These are phyloP conservation scores for Drosophila antonietae DNA, from an alignment of 2,888 invertebrate genomes.

Conservation along the genomic window DNA sequence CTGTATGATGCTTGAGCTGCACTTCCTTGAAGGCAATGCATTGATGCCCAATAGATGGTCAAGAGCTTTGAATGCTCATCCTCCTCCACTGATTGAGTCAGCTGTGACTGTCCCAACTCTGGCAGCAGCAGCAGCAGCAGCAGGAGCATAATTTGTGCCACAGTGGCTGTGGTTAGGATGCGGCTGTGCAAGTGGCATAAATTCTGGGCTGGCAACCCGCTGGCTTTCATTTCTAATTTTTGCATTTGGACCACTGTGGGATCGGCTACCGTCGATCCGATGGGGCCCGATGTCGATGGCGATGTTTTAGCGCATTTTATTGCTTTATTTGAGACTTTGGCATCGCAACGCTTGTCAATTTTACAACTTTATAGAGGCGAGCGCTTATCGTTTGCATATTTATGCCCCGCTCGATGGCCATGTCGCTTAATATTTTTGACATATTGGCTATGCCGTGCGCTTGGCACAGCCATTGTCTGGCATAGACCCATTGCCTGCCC, in stretches of 20 bases:
- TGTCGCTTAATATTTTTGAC: slow-evolving; percentile 82
- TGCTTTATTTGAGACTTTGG: slow-evolving; percentile 78
- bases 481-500: slow-evolving; percentile 18
- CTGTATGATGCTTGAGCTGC: slow-evolving; percentile 51
- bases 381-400: slow-evolving; percentile 80
- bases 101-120: slow-evolving; percentile 35
- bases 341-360: slow-evolving; percentile 77
- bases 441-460: slow-evolving; percentile 77
- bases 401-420: slow-evolving; percentile 68
- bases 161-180: slow-evolving; percentile 1
- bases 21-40: slow-evolving; percentile 44
- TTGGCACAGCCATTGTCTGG: slow-evolving; percentile 51
- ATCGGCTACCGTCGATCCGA: slow-evolving; percentile 51
- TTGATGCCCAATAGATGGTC: slow-evolving; percentile 52
- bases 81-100: slow-evolving; percentile 60
- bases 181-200: slow-evolving; percentile 57
- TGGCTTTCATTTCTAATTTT: slow-evolving; percentile 78
- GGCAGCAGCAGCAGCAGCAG: slow-evolving; percentile 32
- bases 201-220: slow-evolving; percentile 68
- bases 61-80: slow-evolving; percentile 34
- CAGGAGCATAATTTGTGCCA: slow-evolving; percentile 34
- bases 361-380: slow-evolving; percentile 80
- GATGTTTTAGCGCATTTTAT: slow-evolving; percentile 76
- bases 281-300: slow-evolving; percentile 40
- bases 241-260: slow-evolving; percentile 71